Evolutionary conservation across 2,888 invertebrate genomes (phyloP), one percentile per base, ranked within the genome.

Genomic region (Rotaria socialis): DNA sequence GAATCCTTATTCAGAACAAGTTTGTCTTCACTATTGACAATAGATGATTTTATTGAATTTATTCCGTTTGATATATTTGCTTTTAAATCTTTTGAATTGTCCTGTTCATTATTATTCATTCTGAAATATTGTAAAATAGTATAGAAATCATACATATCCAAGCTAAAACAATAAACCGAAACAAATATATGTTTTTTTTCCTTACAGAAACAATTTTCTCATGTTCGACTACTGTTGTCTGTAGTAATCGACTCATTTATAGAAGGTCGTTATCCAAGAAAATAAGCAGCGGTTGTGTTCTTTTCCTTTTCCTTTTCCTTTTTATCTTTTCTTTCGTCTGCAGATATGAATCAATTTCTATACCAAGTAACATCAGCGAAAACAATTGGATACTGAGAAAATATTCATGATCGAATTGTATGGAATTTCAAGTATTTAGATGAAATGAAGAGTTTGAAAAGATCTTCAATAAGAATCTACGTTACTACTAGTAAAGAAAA

Each of bases 341-440:
- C 47, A 80, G 47, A 80, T 47, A 67, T 80, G 41, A 47, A 47
- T 47, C 80, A 43, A 7, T 47, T 43, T n/a, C 11, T 41, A 22
- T 55, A 55, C 55, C 55, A 55, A 19, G 35, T 7, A 11, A 52
- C 52, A 52, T 52, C 14, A 11, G 16, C 22, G 43, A n/a, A 80
- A 47, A 24, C 43, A 80, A 47, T 47, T 22, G 14, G 10, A 80
- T 19, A 80, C 2, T 43, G 41, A 47, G 24, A 47, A 19, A 43
- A 11, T 16, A 27, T 16, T 11, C 91, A 91, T 87, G 91, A 92
- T 88, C 35, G 94, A 95, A 96, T 90, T 96, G 96, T 2, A 92
- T 96, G 75, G 96, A 96, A 92, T 94, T 95, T 91, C 96, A 96
- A 93, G 95, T 95, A 88, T 16, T 14, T 52, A 1, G 2, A 16